Evolutionary conservation across 2,888 invertebrate genomes (phyloP).

Genomic region (Yponomeuta sedellus): DNA sequence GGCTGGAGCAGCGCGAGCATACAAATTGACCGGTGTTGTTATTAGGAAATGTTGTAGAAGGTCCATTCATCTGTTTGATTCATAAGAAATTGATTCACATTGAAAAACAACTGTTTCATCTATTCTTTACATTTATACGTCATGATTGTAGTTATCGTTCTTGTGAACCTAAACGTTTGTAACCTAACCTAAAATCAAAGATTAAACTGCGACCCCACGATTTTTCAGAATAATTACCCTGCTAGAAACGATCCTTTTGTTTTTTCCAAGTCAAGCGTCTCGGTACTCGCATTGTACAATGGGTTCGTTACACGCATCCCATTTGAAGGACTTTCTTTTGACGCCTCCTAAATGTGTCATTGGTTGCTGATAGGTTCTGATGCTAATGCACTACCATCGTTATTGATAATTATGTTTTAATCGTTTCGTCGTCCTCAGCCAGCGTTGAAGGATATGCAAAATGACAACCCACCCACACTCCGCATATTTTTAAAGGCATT

Average conservation of each 20-base stretch:
- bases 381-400: neutral
- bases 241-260: neutral
- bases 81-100: too few species aligned
- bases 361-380: neutral
- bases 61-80: neutral
- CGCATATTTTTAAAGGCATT: too few species aligned
- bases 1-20: slow-evolving; percentile 27
- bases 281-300: neutral
- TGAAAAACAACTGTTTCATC: too few species aligned
- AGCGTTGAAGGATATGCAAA: too few species aligned
- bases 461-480: too few species aligned
- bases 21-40: slow-evolving; percentile 22
- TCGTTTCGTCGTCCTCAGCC: too few species aligned
- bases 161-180: too few species aligned
- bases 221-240: too few species aligned
- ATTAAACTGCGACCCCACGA: too few species aligned
- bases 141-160: too few species aligned
- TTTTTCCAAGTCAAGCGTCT: neutral
- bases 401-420: neutral
- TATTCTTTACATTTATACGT: too few species aligned
- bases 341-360: neutral
- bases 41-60: neutral
- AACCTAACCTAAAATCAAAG: too few species aligned
- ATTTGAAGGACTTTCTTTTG: neutral
- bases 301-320: neutral